Evolutionary conservation across 2,797 vertebrate genomes (phyloP), one percentile per base, ranked within the genome.

Genomic region (Gallinago solitaria): DNA sequence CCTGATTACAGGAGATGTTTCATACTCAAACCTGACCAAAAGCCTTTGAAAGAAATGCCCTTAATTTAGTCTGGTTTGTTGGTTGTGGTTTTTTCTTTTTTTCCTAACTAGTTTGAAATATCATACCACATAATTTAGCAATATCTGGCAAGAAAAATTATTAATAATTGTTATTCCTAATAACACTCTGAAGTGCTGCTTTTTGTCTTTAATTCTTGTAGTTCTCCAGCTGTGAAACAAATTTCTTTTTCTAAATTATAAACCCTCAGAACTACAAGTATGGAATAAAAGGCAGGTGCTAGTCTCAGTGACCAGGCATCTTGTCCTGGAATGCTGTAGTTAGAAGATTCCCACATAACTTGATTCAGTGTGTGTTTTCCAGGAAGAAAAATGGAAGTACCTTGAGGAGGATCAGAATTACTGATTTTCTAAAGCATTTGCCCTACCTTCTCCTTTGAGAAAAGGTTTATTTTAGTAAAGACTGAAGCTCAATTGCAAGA

Each of bases 391-490:
- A 91, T 69, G 50, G 65, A 90, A 93, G 61, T 43, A 67, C 68
- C 77, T 94, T 21, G 54, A 86, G 47, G 37, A 39, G 61, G 65
- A 76, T 59, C 57, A 93, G 83, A 96, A 91, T 83, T 76, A 69
- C 35, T 27, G 78, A 83, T 68, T 90, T 86, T 61, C 80, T 51
- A 15, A 67, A 82, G 76, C 35, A 51, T 71, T 95, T 68, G 33
- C 61, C 77, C 59, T 47, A 30, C 28, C 9, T 27, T 45, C 27
- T 64, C 73, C 75, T 69, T 73, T 50, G 47, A 60, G 90, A 56
- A 88, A 75, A 90, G 51, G 33, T 82, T 79, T 93, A 48, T 92
- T 90, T 94, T 82, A 59, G 56, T 48, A 68, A 87, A 93, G 47
- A 54, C 43, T 54, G 64, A 70, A 80, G 56, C 27, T 41, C 60